Conservation (phyloP, 1,140 invertebrate species). For the Globodera ellingtonae region DNA sequence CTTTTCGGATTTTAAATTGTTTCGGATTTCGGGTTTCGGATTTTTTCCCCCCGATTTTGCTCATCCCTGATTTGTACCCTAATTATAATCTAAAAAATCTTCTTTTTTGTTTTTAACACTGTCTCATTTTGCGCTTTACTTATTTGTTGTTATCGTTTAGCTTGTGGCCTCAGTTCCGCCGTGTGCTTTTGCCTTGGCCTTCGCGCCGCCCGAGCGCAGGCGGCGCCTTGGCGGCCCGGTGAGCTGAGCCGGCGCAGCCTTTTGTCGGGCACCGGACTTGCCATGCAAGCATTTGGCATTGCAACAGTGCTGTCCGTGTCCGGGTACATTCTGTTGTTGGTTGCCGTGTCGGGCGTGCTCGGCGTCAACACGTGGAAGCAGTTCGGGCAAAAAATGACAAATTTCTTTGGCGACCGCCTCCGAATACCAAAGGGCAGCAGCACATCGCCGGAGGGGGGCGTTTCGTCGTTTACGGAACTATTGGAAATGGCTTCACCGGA, state of each 20-base stretch:
- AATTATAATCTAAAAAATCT: not conserved
- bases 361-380: constrained; percentile 48
- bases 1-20: no score
- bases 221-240: constrained; percentile 35
- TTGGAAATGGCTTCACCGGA: constrained; percentile 38
- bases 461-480: constrained; percentile 37
- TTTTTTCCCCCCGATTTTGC: no score
- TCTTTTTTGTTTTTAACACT: no score
- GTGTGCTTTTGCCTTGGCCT: constrained; percentile 41
- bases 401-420: constrained; percentile 46
- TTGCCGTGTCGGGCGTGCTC: constrained; percentile 37
- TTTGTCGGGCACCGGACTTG: constrained; percentile 46
- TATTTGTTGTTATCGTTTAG: constrained; percentile 6
- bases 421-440: constrained; percentile 40
- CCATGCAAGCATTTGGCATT: constrained; percentile 39
- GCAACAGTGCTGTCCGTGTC: constrained; percentile 49
- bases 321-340: constrained; percentile 38
- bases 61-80: no score
- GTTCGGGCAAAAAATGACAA: constrained; percentile 40
- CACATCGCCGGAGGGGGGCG: constrained; percentile 16
- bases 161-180: constrained; percentile 36
- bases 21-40: no score
- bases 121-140: no score
- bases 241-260: constrained; percentile 39
- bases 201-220: constrained; percentile 45